A percentile compares a stretch with the other conserved stretches of the same genome.
Conservation (phyloP, 2,113 vertebrate genomes). For the Poeciliopsis occidentalis region DNA sequence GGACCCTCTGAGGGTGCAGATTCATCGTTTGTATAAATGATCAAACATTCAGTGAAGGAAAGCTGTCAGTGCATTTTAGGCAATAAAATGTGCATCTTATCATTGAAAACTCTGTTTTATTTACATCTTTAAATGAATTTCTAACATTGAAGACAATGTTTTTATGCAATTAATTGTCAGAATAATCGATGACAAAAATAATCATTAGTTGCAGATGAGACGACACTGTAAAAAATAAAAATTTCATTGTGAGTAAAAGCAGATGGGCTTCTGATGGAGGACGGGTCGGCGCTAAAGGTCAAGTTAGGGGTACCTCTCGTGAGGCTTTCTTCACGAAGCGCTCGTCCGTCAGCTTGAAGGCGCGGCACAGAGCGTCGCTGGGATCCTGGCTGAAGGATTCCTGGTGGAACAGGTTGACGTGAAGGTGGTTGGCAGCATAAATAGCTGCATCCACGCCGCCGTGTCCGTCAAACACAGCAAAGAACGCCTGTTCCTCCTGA, state of each 20-base stretch:
- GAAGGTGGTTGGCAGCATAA: conserved; percentile 95
- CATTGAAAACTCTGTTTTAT: too few relatives aligned
- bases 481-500: conserved; percentile 97
- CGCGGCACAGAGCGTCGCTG: conserved; percentile 87
- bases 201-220: too few relatives aligned
- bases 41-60: too few relatives aligned
- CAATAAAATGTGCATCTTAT: too few relatives aligned
- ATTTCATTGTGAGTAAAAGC: not conserved
- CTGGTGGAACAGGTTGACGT: conserved; percentile 92
- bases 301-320: conserved; percentile 84
- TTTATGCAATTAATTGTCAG: too few relatives aligned
- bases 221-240: not conserved
- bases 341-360: conserved; percentile 92
- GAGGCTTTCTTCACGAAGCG: conserved; percentile 95
- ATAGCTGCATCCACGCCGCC: conserved; percentile 96
- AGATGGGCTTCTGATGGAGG: not conserved
- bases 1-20: too few relatives aligned
- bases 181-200: too few relatives aligned
- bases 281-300: too few relatives aligned
- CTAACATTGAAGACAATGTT: too few relatives aligned
- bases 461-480: conserved; percentile 96
- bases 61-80: too few relatives aligned
- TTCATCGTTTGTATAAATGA: too few relatives aligned
- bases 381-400: conserved; percentile 92
- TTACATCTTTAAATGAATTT: too few relatives aligned